Percentiles rank a stretch among this genome's conserved stretches.
Evolutionary conservation across 2,113 vertebrate species (phyloP).

Genomic region (Emydocephalus ijimae): DNA sequence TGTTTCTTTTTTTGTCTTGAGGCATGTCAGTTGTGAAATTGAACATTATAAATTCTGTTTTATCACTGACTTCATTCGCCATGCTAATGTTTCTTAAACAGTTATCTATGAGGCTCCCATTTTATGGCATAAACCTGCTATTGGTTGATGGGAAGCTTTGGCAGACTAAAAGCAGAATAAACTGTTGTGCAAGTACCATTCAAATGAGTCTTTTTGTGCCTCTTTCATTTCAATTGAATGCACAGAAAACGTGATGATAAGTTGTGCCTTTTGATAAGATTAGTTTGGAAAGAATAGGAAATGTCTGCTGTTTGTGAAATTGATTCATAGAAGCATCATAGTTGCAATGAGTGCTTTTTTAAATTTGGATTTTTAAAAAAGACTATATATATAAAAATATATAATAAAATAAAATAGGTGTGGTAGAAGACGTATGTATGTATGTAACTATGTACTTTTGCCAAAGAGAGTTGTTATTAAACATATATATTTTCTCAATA

Average conservation of each 20-base stretch:
- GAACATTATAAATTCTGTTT: constrained; percentile 30
- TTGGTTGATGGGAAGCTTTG: constrained; percentile 32
- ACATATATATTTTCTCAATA: constrained; percentile 81
- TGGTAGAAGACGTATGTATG: constrained; percentile 61
- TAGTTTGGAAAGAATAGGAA: constrained; percentile 32
- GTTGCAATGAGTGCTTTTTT: neutral
- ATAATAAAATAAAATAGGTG: constrained; percentile 30
- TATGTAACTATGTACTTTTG: constrained; percentile 69
- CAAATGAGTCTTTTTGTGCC: neutral
- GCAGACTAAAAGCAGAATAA: neutral
- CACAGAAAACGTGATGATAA: neutral
- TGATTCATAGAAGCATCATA: constrained; percentile 22
- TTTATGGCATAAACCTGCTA: neutral
- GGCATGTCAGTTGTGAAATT: constrained; percentile 28
- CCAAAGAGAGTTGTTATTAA: constrained; percentile 78
- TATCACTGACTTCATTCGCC: constrained; percentile 6
- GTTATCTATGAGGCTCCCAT: constrained; percentile 6
- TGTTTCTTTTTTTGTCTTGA: neutral
- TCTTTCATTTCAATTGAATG: neutral
- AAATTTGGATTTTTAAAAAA: constrained; percentile 8
- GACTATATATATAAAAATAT: constrained; percentile 18
- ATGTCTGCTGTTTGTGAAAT: constrained; percentile 28
- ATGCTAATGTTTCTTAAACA: neutral
- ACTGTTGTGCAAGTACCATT: neutral
- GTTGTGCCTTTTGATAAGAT: constrained; percentile 15